A percentile compares a stretch with the other conserved stretches of the same genome.
Conservation (phyloP, 2,113 vertebrate species). For the Barnardius zonarius region DNA sequence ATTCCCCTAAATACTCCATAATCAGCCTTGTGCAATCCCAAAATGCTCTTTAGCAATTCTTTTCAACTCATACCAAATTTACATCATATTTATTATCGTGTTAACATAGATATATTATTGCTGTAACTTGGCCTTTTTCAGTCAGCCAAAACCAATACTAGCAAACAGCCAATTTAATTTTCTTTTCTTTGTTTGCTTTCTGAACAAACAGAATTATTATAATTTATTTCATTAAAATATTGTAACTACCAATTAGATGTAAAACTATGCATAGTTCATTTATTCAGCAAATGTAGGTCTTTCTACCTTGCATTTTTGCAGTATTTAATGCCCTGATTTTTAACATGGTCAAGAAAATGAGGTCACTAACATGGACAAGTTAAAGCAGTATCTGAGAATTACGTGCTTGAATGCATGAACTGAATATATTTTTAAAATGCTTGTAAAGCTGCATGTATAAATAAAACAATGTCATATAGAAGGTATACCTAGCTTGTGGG, state of each 20-base stretch:
- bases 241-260: not conserved
- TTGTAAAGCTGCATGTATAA: not conserved
- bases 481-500: not conserved
- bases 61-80: not conserved
- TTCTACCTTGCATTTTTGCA: not conserved
- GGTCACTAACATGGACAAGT: not conserved
- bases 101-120: not conserved
- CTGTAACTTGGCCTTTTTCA: not conserved
- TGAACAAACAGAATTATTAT: not conserved
- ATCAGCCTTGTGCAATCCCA: not conserved
- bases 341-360: not conserved
- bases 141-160: not conserved
- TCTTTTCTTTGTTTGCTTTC: not conserved
- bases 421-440: not conserved
- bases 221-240: not conserved
- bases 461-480: not conserved
- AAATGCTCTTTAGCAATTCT: not conserved
- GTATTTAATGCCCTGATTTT: not conserved
- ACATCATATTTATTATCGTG: not conserved
- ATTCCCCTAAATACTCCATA: not conserved
- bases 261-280: not conserved
- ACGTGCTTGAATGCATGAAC: not conserved
- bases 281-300: not conserved
- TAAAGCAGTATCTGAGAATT: not conserved
- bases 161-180: not conserved